These are phyloP conservation scores for Procavia capensis DNA, from an alignment of 2,113 vertebrate genomes.

Conservation along the genomic window DNA sequence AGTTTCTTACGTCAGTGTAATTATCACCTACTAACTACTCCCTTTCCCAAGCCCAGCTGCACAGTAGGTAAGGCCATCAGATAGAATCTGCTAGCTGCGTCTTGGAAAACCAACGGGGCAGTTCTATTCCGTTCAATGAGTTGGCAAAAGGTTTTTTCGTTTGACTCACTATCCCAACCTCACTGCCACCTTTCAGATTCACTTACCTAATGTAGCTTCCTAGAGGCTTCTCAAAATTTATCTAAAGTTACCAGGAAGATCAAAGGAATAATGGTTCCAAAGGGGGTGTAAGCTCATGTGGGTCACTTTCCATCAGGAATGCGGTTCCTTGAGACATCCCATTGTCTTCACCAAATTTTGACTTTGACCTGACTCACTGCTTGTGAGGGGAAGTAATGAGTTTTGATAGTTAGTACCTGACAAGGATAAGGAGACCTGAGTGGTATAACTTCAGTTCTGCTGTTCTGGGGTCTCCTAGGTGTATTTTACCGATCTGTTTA, in stretches of 20 bases:
- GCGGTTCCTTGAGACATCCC: not conserved
- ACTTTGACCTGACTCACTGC: constrained; percentile 44
- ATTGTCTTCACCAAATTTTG: not conserved
- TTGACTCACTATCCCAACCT: not conserved
- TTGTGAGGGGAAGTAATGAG: not conserved
- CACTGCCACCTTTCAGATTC: not conserved
- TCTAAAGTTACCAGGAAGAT: not conserved
- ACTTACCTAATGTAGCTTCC: constrained; percentile 11
- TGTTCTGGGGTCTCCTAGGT: not conserved
- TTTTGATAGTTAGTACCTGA: constrained; percentile 23
- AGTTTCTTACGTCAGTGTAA: constrained; percentile 10
- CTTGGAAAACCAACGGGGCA: too few relatives aligned
- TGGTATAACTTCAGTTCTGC: not conserved
- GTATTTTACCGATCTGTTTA: not conserved
- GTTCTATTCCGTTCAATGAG: too few relatives aligned
- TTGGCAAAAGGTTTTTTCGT: too few relatives aligned
- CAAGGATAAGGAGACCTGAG: constrained; percentile 11
- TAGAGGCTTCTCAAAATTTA: not conserved
- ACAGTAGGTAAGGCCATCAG: too few relatives aligned
- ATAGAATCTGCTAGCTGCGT: too few relatives aligned
- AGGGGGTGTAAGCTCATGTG: not conserved
- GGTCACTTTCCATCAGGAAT: not conserved
- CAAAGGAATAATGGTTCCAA: not conserved
- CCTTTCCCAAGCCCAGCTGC: not conserved
- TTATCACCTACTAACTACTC: not conserved